A percentile compares a stretch with the other conserved stretches of the same genome.
Evolutionary conservation across 2,113 vertebrate species (phyloP).

Genomic region (Tetraodon nigroviridis): DNA sequence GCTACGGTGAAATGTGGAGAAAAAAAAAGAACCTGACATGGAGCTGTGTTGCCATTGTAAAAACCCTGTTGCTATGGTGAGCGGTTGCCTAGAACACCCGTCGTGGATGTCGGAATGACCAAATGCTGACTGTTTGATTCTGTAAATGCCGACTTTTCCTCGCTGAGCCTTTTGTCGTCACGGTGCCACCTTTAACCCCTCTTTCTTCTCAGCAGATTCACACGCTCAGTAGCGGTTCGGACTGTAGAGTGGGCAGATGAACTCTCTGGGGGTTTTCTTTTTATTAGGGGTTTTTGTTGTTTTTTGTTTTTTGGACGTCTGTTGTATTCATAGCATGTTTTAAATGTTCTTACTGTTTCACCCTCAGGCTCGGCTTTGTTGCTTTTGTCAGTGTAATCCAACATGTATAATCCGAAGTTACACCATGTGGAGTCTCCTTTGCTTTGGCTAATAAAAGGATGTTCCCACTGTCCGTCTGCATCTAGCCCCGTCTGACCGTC

Average conservation of each 20-base stretch:
- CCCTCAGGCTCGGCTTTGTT: slow-evolving; percentile 42
- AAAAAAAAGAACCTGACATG: slow-evolving; percentile 21
- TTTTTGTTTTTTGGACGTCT: too few species aligned
- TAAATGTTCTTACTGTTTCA: slow-evolving; percentile 61
- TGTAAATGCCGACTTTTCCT: slow-evolving; percentile 32
- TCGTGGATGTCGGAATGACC: slow-evolving; percentile 28
- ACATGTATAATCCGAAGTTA: slow-evolving; percentile 51
- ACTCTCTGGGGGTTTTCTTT: slow-evolving; percentile 39
- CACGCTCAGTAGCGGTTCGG: slow-evolving; percentile 37
- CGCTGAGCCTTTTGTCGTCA: slow-evolving; percentile 31
- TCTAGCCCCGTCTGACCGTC: slow-evolving; percentile 48
- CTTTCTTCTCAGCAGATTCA: slow-evolving; percentile 13
- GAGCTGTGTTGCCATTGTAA: slow-evolving; percentile 19
- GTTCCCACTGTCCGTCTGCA: slow-evolving; percentile 68
- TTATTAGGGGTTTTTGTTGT: not conserved
- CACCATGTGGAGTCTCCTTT: slow-evolving; percentile 72
- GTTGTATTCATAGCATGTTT: slow-evolving; percentile 36
- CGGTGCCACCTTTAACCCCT: not conserved
- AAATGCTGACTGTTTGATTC: slow-evolving; percentile 35
- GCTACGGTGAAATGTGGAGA: slow-evolving; percentile 1
- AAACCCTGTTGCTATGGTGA: slow-evolving; percentile 21
- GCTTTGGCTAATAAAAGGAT: slow-evolving; percentile 90
- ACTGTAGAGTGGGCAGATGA: slow-evolving; percentile 35
- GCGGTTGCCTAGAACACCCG: slow-evolving; percentile 20
- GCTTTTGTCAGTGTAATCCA: slow-evolving; percentile 79